A percentile compares a stretch with the other conserved stretches of the same genome.
Conservation (phyloP, 2,888 invertebrate genomes). For the Uropetala carovei region DNA sequence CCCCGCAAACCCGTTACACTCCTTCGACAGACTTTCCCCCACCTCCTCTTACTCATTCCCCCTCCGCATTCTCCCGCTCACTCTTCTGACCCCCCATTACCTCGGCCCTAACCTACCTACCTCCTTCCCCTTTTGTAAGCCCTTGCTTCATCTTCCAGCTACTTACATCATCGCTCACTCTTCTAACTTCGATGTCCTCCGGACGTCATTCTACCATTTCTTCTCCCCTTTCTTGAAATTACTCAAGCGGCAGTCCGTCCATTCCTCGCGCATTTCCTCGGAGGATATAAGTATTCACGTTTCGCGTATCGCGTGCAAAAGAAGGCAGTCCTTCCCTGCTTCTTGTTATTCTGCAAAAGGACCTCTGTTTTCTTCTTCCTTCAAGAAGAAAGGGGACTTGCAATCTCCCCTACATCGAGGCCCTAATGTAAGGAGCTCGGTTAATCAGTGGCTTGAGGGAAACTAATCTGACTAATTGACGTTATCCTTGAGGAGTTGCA, state of each 20-base stretch:
- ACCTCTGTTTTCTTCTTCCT: not conserved
- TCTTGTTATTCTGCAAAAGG: not conserved
- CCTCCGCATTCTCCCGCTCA: not conserved
- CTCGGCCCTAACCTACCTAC: not conserved
- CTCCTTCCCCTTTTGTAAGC: not conserved
- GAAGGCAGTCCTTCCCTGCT: not conserved
- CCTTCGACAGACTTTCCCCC: not conserved
- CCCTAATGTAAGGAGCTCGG: constrained; percentile 6
- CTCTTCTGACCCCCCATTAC: not conserved
- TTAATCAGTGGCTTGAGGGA: constrained; percentile 51
- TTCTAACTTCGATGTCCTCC: not conserved
- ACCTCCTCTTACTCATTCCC: not conserved
- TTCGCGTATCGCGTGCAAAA: not conserved
- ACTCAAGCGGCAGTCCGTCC: not conserved
- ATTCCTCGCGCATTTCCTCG: not conserved
- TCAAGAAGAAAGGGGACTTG: not conserved
- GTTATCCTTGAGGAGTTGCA: not conserved
- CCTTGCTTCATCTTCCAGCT: not conserved
- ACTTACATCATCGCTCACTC: not conserved
- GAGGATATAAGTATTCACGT: constrained; percentile 20
- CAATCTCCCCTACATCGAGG: not conserved
- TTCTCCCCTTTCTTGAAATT: not conserved
- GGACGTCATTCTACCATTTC: not conserved
- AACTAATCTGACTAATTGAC: constrained; percentile 55
- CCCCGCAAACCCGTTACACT: no score